These are phyloP conservation scores for Dreissena polymorpha DNA, from an alignment of 1,140 invertebrate species.

Conservation along the genomic window DNA sequence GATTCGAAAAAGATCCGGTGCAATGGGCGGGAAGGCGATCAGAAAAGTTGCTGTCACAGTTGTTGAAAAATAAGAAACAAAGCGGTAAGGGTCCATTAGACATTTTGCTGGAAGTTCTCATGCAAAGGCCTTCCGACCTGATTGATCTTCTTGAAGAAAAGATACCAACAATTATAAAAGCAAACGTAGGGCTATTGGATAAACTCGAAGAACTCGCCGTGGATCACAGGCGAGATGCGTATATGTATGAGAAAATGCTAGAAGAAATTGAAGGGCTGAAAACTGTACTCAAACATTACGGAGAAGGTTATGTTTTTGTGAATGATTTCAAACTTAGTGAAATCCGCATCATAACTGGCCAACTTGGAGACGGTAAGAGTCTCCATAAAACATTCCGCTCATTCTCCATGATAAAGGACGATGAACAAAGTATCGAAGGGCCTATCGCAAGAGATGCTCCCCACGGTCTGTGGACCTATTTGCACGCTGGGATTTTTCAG, in stretches of 20 bases:
- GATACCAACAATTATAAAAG: slow-evolving; percentile 29
- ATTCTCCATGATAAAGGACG: not conserved
- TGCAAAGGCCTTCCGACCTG: slow-evolving; percentile 39
- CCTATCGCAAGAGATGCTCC: not conserved
- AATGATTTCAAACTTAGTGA: slow-evolving; percentile 48
- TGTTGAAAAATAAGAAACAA: slow-evolving; percentile 11
- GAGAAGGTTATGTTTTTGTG: slow-evolving; percentile 49
- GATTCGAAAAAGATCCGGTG: slow-evolving; percentile 35
- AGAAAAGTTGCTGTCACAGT: slow-evolving; percentile 32
- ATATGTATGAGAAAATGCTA: slow-evolving; percentile 37
- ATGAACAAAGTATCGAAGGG: too few relatives aligned
- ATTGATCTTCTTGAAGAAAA: slow-evolving; percentile 18
- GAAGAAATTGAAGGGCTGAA: slow-evolving; percentile 33
- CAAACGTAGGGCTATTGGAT: slow-evolving; percentile 28
- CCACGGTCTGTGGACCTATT: slow-evolving; percentile 30
- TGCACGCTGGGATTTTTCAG: slow-evolving; percentile 15
- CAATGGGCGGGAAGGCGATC: slow-evolving; percentile 35
- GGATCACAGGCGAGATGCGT: not conserved
- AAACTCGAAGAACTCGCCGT: slow-evolving; percentile 15
- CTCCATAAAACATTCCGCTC: slow-evolving; percentile 12
- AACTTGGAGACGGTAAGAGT: not conserved
- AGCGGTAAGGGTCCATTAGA: not conserved
- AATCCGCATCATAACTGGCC: slow-evolving; percentile 6
- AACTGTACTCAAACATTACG: slow-evolving; percentile 26
- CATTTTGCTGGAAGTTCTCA: slow-evolving; percentile 23